Base-by-base conservation (phyloP, 2,797 vertebrate species). In the Leptodactylus fallax region DNA sequence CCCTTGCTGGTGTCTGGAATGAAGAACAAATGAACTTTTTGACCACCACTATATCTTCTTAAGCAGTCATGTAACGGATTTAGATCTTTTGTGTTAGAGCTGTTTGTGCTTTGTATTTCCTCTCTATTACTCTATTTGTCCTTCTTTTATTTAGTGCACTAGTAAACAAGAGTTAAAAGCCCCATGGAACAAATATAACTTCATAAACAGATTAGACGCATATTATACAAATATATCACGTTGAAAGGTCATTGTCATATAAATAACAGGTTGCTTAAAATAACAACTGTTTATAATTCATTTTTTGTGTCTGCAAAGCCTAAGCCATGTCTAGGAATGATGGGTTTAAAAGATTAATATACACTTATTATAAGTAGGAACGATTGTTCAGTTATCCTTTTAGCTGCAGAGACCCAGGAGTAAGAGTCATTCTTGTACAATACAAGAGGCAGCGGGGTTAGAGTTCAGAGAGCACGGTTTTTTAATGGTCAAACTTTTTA, bases 201-300 rank as follows among this genome's bases (percentile, higher is more conserved):
- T 45, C 55, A 13, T 23, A 78, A 78, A 78, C 74, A 53, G 74
- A 47, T 78, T 55, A 78, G 49, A 74, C 4, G 45, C 51, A 25
- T 76, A 55, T 78, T 78, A 9, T 23, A 78, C 47, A 23, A 78
- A 78, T 78, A 78, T 53, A 23, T 78, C 49, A 78, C n/a, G 2
- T 53, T 23, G 13, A 78, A 78, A 78, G 74, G 51, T 79, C 49
- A 79, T 79, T 79, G 76, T 79, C 53, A 56, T 56, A 56, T 79
- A 23, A 79, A 79, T 56, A 55, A 56, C 76, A 56, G 76, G 76
- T 56, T 56, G n/a, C 56, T 79, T 79, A 55, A 79, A 56, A 74
- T 74, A 74, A 49, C 17, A 49, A 79, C 53, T 56, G n/a, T 25
- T 23, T 53, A 77, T 53, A 77, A 55, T 77, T 79, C 23, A 53